Evolutionary conservation across 2,113 vertebrate genomes (phyloP).

Genomic region (Sebastes fasciatus): DNA sequence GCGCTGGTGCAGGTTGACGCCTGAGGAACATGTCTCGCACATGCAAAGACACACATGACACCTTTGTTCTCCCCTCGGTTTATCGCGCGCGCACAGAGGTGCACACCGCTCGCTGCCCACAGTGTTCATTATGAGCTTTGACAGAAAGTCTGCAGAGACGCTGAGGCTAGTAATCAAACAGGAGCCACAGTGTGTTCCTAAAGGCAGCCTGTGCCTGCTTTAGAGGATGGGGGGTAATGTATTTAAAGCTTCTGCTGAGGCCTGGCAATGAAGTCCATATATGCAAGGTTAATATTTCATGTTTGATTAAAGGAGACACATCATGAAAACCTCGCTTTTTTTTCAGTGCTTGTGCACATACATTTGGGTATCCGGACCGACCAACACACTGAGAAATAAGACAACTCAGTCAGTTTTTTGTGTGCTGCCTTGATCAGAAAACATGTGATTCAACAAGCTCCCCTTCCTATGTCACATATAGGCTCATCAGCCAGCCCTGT

Average conservation of each 20-base stretch:
- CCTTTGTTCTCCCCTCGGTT: background rate
- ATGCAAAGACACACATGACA: constrained; percentile 27
- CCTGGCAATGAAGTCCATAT: background rate
- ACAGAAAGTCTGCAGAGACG: constrained; percentile 51
- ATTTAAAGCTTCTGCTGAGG: constrained; percentile 3
- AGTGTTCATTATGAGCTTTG: constrained; percentile 66
- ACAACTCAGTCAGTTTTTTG: no score
- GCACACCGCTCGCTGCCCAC: constrained; percentile 38
- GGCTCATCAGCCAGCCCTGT: no score
- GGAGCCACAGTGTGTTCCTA: constrained; percentile 43
- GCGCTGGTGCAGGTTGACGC: background rate
- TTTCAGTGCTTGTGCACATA: no score
- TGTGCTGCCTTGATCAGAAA: no score
- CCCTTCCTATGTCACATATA: no score
- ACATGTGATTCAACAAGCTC: no score
- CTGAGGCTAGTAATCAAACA: constrained; percentile 60
- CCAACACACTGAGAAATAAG: no score
- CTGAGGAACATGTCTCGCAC: constrained; percentile 27
- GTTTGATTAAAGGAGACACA: background rate
- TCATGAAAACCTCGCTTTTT: no score
- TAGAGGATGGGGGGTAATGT: background rate
- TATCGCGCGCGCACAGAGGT: background rate
- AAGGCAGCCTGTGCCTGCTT: constrained; percentile 12
- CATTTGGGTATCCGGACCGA: no score
- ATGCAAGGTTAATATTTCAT: background rate